Base-by-base conservation (phyloP, 1,140 invertebrate genomes). In the Drosophila insularis region DNA sequence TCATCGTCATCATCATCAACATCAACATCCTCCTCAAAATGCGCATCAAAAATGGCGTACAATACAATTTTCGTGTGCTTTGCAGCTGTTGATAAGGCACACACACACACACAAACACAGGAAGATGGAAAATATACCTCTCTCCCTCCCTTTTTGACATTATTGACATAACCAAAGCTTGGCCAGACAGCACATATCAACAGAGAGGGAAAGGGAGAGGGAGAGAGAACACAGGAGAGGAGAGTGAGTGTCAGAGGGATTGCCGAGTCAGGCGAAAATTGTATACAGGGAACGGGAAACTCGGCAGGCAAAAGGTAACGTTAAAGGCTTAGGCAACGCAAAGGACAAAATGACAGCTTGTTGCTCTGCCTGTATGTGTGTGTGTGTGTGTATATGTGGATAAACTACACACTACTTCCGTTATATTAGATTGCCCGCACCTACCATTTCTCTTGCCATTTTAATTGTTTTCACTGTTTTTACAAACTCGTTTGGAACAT, bases 381-480 rank as follows among this genome's bases (percentile, higher is more conserved):
- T 31, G 40, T 60, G 35, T 13, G 54, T 23, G 17, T 39, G 43
- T 39, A 6, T 63, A 13, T 64, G 61, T 54, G 43, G 58, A 68
- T 84, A 72, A 71, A 72, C 64, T 81, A 55, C 39, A 62, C 43
- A 46, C 53, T 50, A 13, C 11, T 40, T 60, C 27, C 66, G 54
- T 59, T 17, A 55, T 73, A 54, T 50, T 71, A 32, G 46, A 10
- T 6, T 55, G 4, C 46, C 39, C 27, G 17, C 17, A 43, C 19
- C 19, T 21, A 35, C 8, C 19, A 17, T 23, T 32, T 65, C 56
- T 65, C 46, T 63, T 40, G 70, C 68, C 64, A 71, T 74, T 86
- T 81, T 75, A 78, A 86, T 70, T 70, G 71, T 78, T 81, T 85
- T 77, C 55, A 50, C 67, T 68, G 65, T 61, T 68, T 43, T 46